These are phyloP conservation scores for Gavia stellata DNA, from an alignment of 2,113 vertebrate species.

Conservation along the genomic window DNA sequence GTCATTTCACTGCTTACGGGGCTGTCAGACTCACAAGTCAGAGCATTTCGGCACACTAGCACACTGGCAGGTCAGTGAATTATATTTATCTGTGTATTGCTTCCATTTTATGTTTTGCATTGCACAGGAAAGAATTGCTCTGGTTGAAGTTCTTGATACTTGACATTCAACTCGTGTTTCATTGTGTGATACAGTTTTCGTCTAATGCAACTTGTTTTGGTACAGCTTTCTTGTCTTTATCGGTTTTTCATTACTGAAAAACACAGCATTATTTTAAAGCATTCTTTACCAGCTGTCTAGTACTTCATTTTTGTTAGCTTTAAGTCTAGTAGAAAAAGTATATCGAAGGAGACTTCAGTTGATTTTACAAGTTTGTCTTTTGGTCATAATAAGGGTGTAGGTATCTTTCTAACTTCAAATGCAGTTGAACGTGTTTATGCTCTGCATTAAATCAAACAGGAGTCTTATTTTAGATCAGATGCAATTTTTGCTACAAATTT, in stretches of 20 bases:
- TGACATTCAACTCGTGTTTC: rapidly evolving
- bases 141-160: background rate
- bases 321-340: background rate
- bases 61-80: conserved; percentile 90
- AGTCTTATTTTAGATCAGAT: background rate
- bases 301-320: background rate
- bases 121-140: background rate
- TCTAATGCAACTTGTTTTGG: background rate
- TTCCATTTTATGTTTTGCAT: background rate
- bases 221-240: background rate
- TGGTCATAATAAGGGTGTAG: background rate
- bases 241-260: background rate
- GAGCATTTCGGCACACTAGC: conserved; percentile 98
- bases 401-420: background rate
- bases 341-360: background rate
- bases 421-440: background rate
- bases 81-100: background rate
- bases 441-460: background rate
- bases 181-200: background rate
- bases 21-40: conserved; percentile 96
- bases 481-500: background rate
- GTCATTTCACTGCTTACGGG: conserved; percentile 98
- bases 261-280: background rate
- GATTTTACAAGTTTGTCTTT: background rate
- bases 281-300: background rate